Base-by-base conservation (phyloP, 92 coral and sea anemone species). In the Isaurus tuberculatus region DNA sequence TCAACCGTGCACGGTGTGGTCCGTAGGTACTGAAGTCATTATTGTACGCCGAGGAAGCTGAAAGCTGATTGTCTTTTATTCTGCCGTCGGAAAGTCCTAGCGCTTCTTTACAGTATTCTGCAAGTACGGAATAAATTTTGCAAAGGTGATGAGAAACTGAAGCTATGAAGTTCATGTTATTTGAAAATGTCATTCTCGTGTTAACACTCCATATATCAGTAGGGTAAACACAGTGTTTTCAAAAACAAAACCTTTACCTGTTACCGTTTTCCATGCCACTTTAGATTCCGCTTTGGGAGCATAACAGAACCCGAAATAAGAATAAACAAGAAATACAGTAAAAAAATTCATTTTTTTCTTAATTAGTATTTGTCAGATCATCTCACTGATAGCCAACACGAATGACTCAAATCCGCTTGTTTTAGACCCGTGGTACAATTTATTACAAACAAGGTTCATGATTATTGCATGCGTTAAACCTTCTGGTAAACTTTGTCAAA, bases 1-100 rank as follows among this genome's bases (percentile, higher is more conserved):
- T 89, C 11, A 93, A 86, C 29, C 98, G 88, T 6, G 95, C 95
- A 64, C 98, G 91, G 30, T 93, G 98, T 26, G 93, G 85, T 43
- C 98, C 98, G 44, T 82, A 93, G 32, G 89, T 91, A 30, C 91
- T 70, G 79, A 91, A 93, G 67, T 91, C 95, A 32, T 89, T 53
- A 32, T 65, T 58, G 61, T 70, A 93, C 2, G 88, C 95, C 16
- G 98, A 93, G 27, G 86, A 58, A 36, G 83, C 95, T 29, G 93
- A 89, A 61, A 93, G 89, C 60, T 93, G 95, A 64, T 51, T 79
- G 84, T 93, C 87, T 55, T 78, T 75, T 40, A 93, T 91, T 65
- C 72, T 55, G 1, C 92, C 95, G 32, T 79, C 90, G 42, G 64
- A 78, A 87, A 93, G 79, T 42, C 98, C 98, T 7, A 93, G 86